Base-by-base conservation (phyloP, 2,797 vertebrate species). In the Chelonia mydas region DNA sequence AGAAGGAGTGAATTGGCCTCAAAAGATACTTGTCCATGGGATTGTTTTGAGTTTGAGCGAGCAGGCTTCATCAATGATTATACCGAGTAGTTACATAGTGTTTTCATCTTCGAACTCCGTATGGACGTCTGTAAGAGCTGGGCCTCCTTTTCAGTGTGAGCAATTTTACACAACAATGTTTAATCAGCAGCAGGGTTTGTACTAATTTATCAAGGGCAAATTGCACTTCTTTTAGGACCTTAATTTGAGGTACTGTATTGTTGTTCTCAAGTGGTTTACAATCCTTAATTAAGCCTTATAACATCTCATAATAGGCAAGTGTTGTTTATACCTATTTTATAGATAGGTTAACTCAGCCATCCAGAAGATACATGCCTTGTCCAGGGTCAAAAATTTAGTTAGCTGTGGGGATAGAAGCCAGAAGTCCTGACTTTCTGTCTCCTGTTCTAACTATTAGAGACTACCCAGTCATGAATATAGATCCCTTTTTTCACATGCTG, bases 341-440 rank as follows among this genome's bases (percentile, higher is more conserved):
- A 0, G 1, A 2, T 72, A 28, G 49, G 12, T 33, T 3, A 4
- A 0, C 3, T 13, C 11, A 54, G 74, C 6, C 12, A 1, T 1
- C 0, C 5, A 0, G 0, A 4, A 84, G 51, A 78, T 41, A 5
- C 0, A 0, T 7, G 54, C 53, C 33, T 23, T 0, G 0, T 45
- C 50, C 19, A 1, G 21, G 25, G 5, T 47, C n/a, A n/a, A 27
- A 6, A 37, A 31, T 25, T 87, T 47, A 25, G 72, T 33, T 87
- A 54, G 23, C 80, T 28, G 5, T 0, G 3, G 61, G 80, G 79
- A 3, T 41, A 50, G 33, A 21, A 11, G 33, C 45, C 3, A 11
- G 3, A 16, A n/a, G 23, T 79, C 23, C 47, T 50, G 45, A 50
- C 25, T n/a, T 25, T 27, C 53, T 55, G 4, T 27, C 33, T 59